A percentile compares a stretch with the other conserved stretches of the same genome.
These are phyloP conservation scores for Mastomys coucha DNA, from an alignment of 2,113 vertebrate species.

Conservation along the genomic window DNA sequence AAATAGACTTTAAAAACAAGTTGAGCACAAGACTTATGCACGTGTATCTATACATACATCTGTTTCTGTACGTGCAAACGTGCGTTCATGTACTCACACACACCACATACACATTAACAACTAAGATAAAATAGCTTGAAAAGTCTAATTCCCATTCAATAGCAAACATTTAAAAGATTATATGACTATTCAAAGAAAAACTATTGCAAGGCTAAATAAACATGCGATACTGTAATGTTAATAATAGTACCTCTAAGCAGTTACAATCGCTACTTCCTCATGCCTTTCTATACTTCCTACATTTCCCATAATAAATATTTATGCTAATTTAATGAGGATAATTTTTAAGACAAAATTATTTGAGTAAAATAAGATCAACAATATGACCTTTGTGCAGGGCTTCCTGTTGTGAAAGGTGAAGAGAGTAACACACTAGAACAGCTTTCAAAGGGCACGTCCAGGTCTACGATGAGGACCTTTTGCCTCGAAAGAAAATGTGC, in stretches of 20 bases:
- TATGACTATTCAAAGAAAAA: slow-evolving; percentile 11
- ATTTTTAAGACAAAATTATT: slow-evolving; percentile 52
- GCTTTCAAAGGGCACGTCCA: background rate
- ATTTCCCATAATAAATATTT: slow-evolving; percentile 44
- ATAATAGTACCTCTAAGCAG: background rate
- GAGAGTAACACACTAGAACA: slow-evolving; percentile 17
- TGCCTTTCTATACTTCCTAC: background rate
- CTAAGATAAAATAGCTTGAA: background rate
- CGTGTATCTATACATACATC: background rate
- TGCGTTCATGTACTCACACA: background rate
- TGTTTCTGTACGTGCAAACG: background rate
- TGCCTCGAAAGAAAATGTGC: slow-evolving; percentile 5
- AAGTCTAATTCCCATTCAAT: background rate
- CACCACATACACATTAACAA: background rate
- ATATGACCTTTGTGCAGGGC: slow-evolving; percentile 28
- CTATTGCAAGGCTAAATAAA: background rate
- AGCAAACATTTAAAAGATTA: slow-evolving; percentile 38
- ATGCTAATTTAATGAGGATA: slow-evolving; percentile 45
- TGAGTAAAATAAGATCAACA: slow-evolving; percentile 37
- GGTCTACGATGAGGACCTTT: background rate
- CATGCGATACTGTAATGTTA: background rate
- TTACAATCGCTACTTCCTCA: slow-evolving; percentile 16
- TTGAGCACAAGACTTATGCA: background rate
- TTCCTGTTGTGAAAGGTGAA: slow-evolving; percentile 1
- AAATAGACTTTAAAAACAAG: background rate